Base-by-base conservation (phyloP, 2,113 vertebrate species). In the Eretmodus cyanostictus region DNA sequence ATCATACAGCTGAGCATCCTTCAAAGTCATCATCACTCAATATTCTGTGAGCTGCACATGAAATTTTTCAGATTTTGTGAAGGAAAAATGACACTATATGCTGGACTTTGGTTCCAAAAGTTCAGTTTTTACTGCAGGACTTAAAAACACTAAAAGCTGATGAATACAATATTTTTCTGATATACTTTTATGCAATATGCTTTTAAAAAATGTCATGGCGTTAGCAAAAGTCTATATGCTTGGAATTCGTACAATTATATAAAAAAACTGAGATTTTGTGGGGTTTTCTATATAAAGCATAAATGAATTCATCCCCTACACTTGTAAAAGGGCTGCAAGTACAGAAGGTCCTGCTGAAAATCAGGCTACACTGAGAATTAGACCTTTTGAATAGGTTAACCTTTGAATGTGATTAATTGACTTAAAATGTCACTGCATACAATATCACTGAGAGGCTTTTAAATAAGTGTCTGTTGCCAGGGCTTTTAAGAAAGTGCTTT, bases 391-490 rank as follows among this genome's bases (percentile, higher is more conserved):
- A 88, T 59, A 53, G 73, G 66, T 84, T 91, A 89, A 91, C 89
- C 90, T 91, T 93, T 94, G 78, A 91, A 89, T 83, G 79, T 91
- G 85, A 91, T 89, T 94, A 85, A 93, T 90, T 89, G 80, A 92
- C 88, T 81, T 87, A 82, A 91, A 94, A 92, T 92, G 87, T 88
- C 92, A 87, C 34, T 11, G 89, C 54, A 29, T 81, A 85, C 81
- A 45, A 85, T 82, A 82, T 81, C 59, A 84, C 84, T 82, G 29
- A 89, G 88, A 57, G 22, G 63, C 83, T 89, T 87, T 94, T 84
- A 86, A 82, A 91, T 83, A 90, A 63, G 45, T 51, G 63, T 83
- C 79, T 89, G 84, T 88, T 84, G 83, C 59, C 59, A 17, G 22
- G 68, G 24, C 38, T 90, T 89, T 89, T 81, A 71, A 34, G 81